phyloP scores from a whole-genome alignment of 2,113 vertebrate species.

The Thamnaconus septentrionalis region DNA sequence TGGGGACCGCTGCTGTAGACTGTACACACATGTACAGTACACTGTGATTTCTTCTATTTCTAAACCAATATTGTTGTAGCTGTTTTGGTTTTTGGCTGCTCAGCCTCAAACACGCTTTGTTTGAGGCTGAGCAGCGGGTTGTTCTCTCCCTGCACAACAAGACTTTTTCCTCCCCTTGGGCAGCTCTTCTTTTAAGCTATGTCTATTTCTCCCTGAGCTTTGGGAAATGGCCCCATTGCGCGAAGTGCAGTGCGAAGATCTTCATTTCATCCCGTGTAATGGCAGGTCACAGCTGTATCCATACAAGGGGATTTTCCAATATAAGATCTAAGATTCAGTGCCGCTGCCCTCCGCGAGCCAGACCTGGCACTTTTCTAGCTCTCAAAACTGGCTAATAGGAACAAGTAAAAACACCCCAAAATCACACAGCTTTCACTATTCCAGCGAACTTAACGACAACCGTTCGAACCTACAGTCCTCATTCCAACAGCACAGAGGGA shows the following conservation, averaged over 20 bases:
- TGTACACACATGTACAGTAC: too few species aligned
- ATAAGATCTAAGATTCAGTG: neutral
- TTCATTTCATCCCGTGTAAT: neutral
- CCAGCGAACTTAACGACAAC: neutral
- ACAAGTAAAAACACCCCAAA: neutral
- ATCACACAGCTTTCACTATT: neutral
- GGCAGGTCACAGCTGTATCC: neutral
- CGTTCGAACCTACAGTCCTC: conserved; percentile 2
- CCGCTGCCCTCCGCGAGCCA: neutral
- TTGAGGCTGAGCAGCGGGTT: neutral
- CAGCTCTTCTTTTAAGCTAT: neutral
- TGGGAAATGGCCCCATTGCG: neutral
- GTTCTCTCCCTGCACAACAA: neutral
- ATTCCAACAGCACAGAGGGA: conserved; percentile 9
- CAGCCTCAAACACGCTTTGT: neutral
- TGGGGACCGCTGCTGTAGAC: too few species aligned
- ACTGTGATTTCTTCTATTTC: too few species aligned
- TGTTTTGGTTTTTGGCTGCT: neutral
- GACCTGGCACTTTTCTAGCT: too few species aligned
- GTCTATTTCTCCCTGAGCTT: neutral
- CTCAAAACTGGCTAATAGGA: neutral
- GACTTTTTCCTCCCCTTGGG: neutral
- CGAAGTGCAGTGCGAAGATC: neutral
- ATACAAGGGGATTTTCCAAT: neutral
- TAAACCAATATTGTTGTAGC: too few species aligned